Evolutionary conservation across 2,797 vertebrate species (phyloP).

Genomic region (Lemur catta): DNA sequence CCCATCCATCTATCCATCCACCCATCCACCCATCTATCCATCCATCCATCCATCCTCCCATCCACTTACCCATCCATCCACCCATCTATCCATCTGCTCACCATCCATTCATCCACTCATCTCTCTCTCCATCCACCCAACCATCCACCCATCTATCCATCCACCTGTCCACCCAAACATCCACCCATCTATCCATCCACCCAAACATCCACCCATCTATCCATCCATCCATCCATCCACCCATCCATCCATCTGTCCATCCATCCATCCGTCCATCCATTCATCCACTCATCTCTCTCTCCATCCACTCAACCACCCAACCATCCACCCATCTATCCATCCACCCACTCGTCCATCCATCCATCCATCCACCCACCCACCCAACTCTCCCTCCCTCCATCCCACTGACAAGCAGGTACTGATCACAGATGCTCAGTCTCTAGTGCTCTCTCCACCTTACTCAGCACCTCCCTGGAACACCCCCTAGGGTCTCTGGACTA

Average conservation of each 20-base stretch:
- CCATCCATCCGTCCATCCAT: neutral
- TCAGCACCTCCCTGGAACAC: too few relatives aligned
- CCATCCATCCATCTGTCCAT: accelerated
- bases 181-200: accelerated
- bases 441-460: neutral
- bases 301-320: accelerated
- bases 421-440: neutral
- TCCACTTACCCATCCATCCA: accelerated
- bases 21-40: too few relatives aligned
- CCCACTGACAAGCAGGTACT: neutral
- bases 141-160: accelerated
- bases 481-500: neutral
- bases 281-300: too few relatives aligned
- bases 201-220: accelerated
- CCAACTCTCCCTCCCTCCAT: neutral
- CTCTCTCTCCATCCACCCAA: accelerated
- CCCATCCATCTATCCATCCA: accelerated
- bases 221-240: accelerated
- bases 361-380: too few relatives aligned
- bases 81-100: accelerated
- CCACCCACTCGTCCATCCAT: accelerated
- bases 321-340: accelerated
- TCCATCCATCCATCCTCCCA: neutral
- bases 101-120: accelerated
- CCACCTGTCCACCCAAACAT: accelerated